Conservation (phyloP, 2,797 vertebrate genomes). For the Micrastur ruficollis region DNA sequence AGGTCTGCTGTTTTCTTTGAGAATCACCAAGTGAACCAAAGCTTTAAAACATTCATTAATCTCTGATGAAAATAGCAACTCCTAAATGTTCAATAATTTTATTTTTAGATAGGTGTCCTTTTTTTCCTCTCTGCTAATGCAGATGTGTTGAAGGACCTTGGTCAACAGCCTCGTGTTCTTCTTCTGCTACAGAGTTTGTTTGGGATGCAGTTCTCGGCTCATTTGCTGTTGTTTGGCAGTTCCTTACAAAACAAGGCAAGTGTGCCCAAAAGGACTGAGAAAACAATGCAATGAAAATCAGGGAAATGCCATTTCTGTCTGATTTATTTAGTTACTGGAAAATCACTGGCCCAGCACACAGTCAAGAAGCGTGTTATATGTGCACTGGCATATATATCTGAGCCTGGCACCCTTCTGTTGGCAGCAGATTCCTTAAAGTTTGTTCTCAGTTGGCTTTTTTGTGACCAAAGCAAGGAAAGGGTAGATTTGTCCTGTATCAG, state of each 20-base stretch:
- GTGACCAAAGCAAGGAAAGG: neutral
- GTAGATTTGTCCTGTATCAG: neutral
- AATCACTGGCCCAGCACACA: neutral
- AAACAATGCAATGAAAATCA: neutral
- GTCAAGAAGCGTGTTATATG: neutral
- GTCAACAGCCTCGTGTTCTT: neutral
- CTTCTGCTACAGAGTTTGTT: neutral
- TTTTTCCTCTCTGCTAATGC: neutral
- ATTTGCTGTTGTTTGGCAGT: neutral
- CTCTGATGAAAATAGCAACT: neutral
- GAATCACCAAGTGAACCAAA: neutral
- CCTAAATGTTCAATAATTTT: neutral
- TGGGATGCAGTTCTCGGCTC: neutral
- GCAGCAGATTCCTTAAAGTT: neutral
- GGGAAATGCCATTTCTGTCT: neutral
- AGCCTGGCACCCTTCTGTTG: neutral
- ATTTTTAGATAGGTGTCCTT: neutral
- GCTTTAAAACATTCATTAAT: neutral
- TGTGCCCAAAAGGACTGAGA: neutral
- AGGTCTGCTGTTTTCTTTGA: neutral
- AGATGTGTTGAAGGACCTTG: neutral
- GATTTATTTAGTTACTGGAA: neutral
- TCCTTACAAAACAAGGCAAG: neutral
- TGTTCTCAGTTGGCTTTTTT: neutral
- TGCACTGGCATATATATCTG: neutral